phyloP scores from a whole-genome alignment of 2,113 vertebrate species.

The Plecturocebus donacophilus region DNA sequence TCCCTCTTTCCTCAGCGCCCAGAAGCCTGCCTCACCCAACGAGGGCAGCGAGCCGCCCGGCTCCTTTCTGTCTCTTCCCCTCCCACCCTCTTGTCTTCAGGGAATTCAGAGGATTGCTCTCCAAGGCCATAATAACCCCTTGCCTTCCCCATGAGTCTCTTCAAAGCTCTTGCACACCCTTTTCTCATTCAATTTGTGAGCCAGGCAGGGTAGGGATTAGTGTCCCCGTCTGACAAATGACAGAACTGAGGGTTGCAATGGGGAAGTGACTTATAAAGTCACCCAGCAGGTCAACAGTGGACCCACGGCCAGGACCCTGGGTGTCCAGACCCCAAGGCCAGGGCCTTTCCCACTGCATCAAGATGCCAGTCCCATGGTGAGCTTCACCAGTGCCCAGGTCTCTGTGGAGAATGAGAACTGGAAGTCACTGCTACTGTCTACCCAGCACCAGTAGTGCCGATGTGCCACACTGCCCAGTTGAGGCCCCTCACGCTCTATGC shows the following conservation, averaged over 20 bases:
- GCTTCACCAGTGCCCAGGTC: background rate
- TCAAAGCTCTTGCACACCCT: slow-evolving; percentile 55
- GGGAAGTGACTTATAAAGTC: background rate
- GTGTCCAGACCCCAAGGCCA: background rate
- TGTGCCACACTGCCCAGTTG: background rate
- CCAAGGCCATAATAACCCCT: slow-evolving; percentile 70
- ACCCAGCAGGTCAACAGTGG: background rate
- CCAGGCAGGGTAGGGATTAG: slow-evolving; percentile 42
- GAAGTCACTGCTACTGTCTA: slow-evolving; percentile 3
- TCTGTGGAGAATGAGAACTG: background rate
- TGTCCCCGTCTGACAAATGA: background rate
- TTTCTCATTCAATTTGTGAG: background rate
- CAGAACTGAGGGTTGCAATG: background rate
- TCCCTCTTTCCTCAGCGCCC: background rate
- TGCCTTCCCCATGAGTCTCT: slow-evolving; percentile 52
- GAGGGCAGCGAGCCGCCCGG: background rate
- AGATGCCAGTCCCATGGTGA: background rate
- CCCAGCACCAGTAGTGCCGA: slow-evolving; percentile 64
- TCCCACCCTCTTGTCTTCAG: slow-evolving; percentile 68
- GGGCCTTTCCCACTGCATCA: background rate
- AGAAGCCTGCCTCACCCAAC: background rate
- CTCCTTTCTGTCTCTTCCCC: background rate
- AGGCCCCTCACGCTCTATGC: background rate
- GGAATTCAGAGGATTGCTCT: slow-evolving; percentile 67
- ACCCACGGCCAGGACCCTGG: background rate